These are phyloP conservation scores for Benthosema pterotum DNA, from an alignment of 2,797 vertebrate genomes.

Conservation along the genomic window DNA sequence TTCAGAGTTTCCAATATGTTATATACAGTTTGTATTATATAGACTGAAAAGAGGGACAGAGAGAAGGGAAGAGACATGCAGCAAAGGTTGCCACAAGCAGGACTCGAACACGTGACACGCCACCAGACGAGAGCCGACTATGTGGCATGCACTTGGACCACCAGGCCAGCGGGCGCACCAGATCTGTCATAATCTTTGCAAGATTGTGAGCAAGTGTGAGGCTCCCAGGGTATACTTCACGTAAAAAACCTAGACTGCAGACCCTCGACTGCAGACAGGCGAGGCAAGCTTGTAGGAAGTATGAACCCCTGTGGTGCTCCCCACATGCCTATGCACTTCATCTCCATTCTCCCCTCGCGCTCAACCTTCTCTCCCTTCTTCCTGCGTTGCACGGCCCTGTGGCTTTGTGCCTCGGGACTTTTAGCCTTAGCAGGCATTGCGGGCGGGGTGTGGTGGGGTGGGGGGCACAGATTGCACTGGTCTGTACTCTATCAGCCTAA, in stretches of 20 bases:
- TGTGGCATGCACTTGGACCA: too few species aligned
- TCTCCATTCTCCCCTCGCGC: slow-evolving; percentile 1
- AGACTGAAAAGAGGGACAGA: too few species aligned
- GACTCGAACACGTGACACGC: too few species aligned
- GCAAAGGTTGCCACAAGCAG: too few species aligned
- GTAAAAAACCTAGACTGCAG: slow-evolving; percentile 44
- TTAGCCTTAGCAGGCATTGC: slow-evolving; percentile 45
- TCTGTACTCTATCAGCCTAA: slow-evolving; percentile 66
- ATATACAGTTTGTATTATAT: too few species aligned
- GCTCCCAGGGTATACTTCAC: slow-evolving; percentile 41
- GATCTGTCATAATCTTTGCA: slow-evolving; percentile 49
- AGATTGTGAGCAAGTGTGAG: slow-evolving; percentile 19
- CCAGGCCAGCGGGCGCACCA: too few species aligned
- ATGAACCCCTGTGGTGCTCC: slow-evolving; percentile 48
- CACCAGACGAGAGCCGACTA: too few species aligned
- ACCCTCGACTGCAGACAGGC: slow-evolving; percentile 38
- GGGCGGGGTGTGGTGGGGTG: slow-evolving; percentile 26
- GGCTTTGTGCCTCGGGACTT: slow-evolving; percentile 63
- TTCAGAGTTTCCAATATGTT: slow-evolving; percentile 9
- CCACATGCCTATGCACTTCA: slow-evolving; percentile 27
- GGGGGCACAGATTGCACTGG: slow-evolving; percentile 52
- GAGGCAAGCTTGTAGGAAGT: slow-evolving; percentile 41
- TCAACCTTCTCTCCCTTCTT: not conserved
- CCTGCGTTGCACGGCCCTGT: slow-evolving; percentile 33
- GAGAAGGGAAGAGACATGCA: too few species aligned